Evolutionary conservation across 1,140 invertebrate genomes (phyloP), one percentile per base, ranked within the genome.

Genomic region (Danaus melanippus): DNA sequence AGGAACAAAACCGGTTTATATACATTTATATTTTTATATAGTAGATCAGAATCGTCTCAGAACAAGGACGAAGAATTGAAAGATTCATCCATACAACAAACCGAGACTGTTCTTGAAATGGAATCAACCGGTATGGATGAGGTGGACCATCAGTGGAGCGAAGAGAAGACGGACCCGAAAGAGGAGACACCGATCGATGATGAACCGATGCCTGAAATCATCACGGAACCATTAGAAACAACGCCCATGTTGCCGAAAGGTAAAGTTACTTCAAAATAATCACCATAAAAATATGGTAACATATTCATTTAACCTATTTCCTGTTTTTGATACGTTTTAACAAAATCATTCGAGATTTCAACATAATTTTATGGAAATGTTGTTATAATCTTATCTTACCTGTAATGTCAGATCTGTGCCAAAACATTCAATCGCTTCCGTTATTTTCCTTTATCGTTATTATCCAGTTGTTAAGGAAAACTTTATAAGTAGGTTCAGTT

Each of bases 11-110:
- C 7, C 5, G 21, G 2, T 32, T 32, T 32, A 32, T 32, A 32
- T 4, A 32, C 21, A 32, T 32, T 3, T 32, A 32, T 32, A 32
- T 4, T 4, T 32, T 9, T 32, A 10, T 9, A 39, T 21, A 8
- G 56, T 58, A 82, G 79, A 15, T 62, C 79, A 59, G 63, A 84
- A 60, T 47, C 73, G 56, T 70, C 83, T 56, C 63, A 69, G 39
- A 59, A 64, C 9, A 73, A 78, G 69, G 71, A 71, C 12, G 62
- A 76, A 56, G 56, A 74, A 10, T 42, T 60, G 12, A 72, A 74
- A 53, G 67, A 67, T 40, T 49, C 58, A 15, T 61, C 42, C 2
- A 46, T 62, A 21, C 46, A 65, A 46, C 62, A 66, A n/a, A 53
- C 46, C 46, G 66, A 74, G 54, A 60, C 45, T 6, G 41, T 56